These are phyloP conservation scores for Tachina fera DNA, from an alignment of 2,888 invertebrate genomes.

Conservation along the genomic window DNA sequence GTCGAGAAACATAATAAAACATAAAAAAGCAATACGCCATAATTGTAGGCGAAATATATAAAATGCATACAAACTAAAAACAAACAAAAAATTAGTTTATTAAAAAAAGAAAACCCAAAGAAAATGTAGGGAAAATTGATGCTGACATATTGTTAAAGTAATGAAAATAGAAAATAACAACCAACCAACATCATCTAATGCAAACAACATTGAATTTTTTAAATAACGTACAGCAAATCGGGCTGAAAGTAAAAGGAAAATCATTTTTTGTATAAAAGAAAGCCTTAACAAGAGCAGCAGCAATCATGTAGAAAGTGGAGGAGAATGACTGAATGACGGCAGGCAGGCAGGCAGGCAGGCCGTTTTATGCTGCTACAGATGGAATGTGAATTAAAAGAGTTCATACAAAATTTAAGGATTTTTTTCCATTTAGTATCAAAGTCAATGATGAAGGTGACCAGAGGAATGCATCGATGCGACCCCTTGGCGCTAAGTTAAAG, in stretches of 20 bases:
- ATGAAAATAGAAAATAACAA: conserved; percentile 44
- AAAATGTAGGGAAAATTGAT: conserved; percentile 63
- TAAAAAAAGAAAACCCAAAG: conserved; percentile 27
- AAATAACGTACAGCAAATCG: conserved; percentile 70
- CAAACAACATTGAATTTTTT: conserved; percentile 59
- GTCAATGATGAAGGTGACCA: conserved; percentile 52
- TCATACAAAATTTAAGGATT: conserved; percentile 36
- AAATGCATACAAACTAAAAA: conserved; percentile 37
- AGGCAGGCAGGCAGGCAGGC: not conserved
- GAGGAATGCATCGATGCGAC: not conserved
- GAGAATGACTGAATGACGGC: not conserved
- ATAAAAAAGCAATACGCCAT: conserved; percentile 10
- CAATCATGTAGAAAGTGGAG: conserved; percentile 33
- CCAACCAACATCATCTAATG: not conserved
- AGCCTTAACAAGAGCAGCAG: conserved; percentile 44
- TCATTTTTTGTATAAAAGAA: conserved; percentile 58
- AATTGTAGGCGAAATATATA: conserved; percentile 59
- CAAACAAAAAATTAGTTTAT: not conserved
- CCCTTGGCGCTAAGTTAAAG: not conserved
- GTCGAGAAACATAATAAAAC: conserved; percentile 45
- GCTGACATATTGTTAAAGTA: conserved; percentile 64
- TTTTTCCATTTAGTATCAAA: conserved; percentile 7
- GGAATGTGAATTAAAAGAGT: conserved; percentile 32
- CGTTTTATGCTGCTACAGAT: conserved; percentile 13
- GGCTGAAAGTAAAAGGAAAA: conserved; percentile 81